Conservation (phyloP, 2,888 invertebrate genomes). For the Drymonia ruficornis region DNA sequence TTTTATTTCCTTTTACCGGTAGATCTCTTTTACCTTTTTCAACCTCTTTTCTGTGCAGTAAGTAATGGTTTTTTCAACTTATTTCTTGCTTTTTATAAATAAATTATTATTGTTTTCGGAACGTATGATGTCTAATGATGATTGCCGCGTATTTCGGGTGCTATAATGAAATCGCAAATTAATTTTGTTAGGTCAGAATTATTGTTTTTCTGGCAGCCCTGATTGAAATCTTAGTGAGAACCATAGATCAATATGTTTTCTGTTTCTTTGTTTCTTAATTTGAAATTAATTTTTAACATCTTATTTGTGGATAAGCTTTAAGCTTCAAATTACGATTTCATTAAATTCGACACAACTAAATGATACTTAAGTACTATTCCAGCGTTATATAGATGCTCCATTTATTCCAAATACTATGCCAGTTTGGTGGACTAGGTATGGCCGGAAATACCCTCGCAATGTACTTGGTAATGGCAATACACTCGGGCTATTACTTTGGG, state of each 20-base stretch:
- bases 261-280: background rate
- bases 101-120: constrained; percentile 66
- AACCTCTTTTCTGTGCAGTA: constrained; percentile 40
- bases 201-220: constrained; percentile 16
- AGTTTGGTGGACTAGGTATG: no score
- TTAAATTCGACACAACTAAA: no score
- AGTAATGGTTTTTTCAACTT: constrained; percentile 49
- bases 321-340: no score
- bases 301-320: no score
- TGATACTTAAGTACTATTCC: no score
- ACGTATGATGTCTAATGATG: constrained; percentile 61
- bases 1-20: constrained; percentile 35
- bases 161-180: constrained; percentile 58
- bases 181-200: constrained; percentile 23
- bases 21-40: constrained; percentile 44
- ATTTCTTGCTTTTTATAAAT: constrained; percentile 42
- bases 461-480: no score
- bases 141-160: constrained; percentile 57
- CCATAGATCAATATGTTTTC: no score
- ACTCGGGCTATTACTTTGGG: no score
- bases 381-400: no score
- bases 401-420: no score
- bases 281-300: background rate
- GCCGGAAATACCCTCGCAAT: no score
- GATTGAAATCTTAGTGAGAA: background rate